Conservation (phyloP, 1,140 invertebrate genomes). For the Hormaphis cornu region DNA sequence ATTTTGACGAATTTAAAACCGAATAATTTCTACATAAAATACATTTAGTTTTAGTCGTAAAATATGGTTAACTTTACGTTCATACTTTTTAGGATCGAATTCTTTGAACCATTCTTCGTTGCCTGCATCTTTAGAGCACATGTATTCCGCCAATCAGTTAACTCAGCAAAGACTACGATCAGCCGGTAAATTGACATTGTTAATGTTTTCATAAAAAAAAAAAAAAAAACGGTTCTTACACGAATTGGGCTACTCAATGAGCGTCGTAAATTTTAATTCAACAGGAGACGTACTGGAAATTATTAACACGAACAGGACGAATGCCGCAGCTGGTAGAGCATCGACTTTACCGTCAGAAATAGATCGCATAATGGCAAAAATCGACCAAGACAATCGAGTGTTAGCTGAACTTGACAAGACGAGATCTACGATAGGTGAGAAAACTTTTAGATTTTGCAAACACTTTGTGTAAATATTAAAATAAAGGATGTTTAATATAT, state of each 20-base stretch:
- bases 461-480: conserved; percentile 4
- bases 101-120: conserved; percentile 23
- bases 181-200: not conserved
- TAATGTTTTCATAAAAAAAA: not conserved
- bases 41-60: too few relatives aligned
- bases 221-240: too few relatives aligned
- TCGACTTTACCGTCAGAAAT: conserved; percentile 52
- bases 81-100: conserved; percentile 12
- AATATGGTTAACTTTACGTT: too few relatives aligned
- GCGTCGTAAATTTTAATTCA: too few relatives aligned
- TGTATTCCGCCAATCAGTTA: conserved; percentile 12
- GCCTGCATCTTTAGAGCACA: conserved; percentile 4
- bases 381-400: conserved; percentile 77
- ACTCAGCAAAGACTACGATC: conserved; percentile 20
- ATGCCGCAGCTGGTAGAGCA: not conserved
- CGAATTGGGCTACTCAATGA: not conserved
- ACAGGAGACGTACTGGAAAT: conserved; percentile 3
- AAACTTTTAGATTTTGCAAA: not conserved
- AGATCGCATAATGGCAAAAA: conserved; percentile 87
- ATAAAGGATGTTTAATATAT: conserved; percentile 20
- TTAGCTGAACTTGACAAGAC: conserved; percentile 80
- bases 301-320: not conserved
- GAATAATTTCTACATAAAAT: too few relatives aligned
- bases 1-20: too few relatives aligned
- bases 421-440: conserved; percentile 47